These are phyloP conservation scores for Naja naja DNA, from an alignment of 2,113 vertebrate species.

Conservation along the genomic window DNA sequence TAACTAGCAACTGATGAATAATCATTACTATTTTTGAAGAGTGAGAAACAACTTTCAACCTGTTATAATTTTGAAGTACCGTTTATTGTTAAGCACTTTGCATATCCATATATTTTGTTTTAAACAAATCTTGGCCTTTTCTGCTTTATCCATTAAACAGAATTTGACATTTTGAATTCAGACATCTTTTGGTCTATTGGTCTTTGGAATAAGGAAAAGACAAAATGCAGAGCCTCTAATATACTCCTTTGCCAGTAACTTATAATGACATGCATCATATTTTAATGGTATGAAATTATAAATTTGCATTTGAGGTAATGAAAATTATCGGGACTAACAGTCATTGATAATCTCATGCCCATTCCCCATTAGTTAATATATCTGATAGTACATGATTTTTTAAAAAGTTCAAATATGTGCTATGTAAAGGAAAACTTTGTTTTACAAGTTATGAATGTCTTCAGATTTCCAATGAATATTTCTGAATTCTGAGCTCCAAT, in stretches of 20 bases:
- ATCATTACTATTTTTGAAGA: constrained; percentile 5
- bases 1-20: constrained; percentile 34
- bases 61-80: neutral
- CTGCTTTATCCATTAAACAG: neutral
- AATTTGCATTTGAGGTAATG: neutral
- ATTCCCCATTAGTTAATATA: neutral
- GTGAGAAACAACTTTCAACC: neutral
- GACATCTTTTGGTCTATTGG: neutral
- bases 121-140: neutral
- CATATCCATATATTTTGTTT: neutral
- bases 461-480: neutral
- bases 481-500: neutral
- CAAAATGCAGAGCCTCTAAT: neutral
- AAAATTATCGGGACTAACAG: neutral
- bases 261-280: neutral
- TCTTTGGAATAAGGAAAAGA: neutral
- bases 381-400: neutral
- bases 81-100: neutral
- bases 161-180: neutral
- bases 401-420: neutral
- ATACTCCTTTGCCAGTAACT: neutral
- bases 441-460: neutral
- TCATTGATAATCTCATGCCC: neutral
- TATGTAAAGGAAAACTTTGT: neutral
- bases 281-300: neutral